Percentiles rank a stretch among this genome's conserved stretches.
Conservation (phyloP, 1,140 invertebrate species). For the Dreissena polymorpha region DNA sequence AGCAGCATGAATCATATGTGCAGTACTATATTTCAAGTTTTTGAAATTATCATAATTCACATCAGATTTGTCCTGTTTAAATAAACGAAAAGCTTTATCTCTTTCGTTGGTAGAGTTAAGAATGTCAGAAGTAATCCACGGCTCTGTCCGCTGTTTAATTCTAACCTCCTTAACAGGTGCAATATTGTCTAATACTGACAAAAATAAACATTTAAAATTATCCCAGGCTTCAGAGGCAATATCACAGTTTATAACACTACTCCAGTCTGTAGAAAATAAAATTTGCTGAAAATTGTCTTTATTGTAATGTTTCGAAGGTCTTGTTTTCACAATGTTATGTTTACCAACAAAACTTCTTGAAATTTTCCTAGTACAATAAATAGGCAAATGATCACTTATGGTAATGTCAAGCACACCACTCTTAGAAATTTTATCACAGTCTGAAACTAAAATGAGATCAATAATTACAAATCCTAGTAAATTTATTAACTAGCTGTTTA, state of each 20-base stretch:
- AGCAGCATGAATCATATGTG: too few relatives aligned
- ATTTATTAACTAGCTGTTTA: background rate
- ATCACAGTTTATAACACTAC: background rate
- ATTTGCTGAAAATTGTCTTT: constrained; percentile 10
- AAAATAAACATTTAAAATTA: constrained; percentile 1
- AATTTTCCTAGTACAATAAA: constrained; percentile 30
- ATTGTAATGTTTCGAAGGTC: constrained; percentile 9
- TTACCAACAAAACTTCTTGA: constrained; percentile 6
- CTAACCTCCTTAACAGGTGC: background rate
- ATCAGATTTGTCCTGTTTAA: background rate
- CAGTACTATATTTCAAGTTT: too few relatives aligned
- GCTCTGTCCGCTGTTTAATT: constrained; percentile 23
- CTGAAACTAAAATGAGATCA: too few relatives aligned
- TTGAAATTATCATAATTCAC: too few relatives aligned
- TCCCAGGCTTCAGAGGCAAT: constrained; percentile 6
- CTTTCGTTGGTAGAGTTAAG: background rate
- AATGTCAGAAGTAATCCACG: constrained; percentile 1
- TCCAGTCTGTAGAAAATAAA: constrained; percentile 5
- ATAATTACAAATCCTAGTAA: background rate
- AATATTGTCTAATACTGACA: background rate
- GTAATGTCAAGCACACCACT: background rate
- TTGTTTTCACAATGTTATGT: constrained; percentile 20
- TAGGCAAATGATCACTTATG: constrained; percentile 23
- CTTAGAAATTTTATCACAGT: background rate
- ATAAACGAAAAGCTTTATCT: constrained; percentile 17